phyloP scores from a whole-genome alignment of 2,797 vertebrate species.

The Synaphobranchus kaupii region DNA sequence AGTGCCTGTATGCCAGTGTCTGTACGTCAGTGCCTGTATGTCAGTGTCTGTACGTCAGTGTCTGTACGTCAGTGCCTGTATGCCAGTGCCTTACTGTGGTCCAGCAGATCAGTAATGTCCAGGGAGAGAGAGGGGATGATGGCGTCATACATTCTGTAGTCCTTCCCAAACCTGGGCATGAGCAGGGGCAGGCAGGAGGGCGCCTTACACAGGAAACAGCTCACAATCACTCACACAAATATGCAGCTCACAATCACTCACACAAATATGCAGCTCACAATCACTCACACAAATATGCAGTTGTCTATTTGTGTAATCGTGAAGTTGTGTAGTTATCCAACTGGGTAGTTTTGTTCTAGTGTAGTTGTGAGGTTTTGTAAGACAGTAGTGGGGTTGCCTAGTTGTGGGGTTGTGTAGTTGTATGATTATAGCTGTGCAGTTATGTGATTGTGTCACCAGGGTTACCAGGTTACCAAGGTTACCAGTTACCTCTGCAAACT shows the following conservation, averaged over 20 bases:
- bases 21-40: no score
- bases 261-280: not conserved
- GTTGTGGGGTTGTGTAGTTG: not conserved
- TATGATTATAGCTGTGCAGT: not conserved
- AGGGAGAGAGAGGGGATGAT: constrained; percentile 77
- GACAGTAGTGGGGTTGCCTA: not conserved
- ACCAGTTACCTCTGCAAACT: constrained; percentile 82
- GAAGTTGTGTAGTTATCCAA: not conserved
- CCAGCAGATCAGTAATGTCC: constrained; percentile 84
- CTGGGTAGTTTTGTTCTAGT: not conserved
- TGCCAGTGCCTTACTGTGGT: constrained; percentile 70
- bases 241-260: not conserved
- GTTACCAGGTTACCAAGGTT: constrained; percentile 75
- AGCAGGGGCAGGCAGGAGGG: constrained; percentile 81
- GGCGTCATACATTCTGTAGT: constrained; percentile 84
- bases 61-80: not conserved
- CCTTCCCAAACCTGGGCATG: constrained; percentile 83
- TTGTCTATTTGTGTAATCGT: not conserved
- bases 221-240: not conserved
- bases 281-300: no score
- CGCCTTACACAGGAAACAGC: constrained; percentile 63
- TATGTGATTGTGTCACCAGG: constrained; percentile 47
- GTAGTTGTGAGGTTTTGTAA: not conserved
- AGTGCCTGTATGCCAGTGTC: no score
- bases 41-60: no score